Evolutionary conservation across 2,888 invertebrate genomes (phyloP).

Genomic region (Anoncus sp.): DNA sequence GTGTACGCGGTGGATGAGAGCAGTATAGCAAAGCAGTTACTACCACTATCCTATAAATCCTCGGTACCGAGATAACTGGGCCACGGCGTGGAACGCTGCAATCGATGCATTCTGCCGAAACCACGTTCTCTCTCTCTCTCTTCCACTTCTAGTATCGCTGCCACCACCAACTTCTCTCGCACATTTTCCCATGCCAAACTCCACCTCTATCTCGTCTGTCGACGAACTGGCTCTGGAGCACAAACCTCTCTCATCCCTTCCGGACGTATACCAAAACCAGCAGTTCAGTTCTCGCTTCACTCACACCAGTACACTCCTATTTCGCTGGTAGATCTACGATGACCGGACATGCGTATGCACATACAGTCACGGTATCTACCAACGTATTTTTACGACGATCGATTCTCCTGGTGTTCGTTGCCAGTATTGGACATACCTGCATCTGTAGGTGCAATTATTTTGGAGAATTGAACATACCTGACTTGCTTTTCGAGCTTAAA

Average conservation of each 20-base stretch:
- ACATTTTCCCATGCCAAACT: conserved; percentile 38
- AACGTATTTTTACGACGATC: conserved; percentile 10
- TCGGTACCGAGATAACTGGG: conserved; percentile 71
- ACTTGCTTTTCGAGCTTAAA: conserved; percentile 3
- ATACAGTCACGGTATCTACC: neutral
- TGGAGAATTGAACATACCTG: neutral
- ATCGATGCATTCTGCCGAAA: conserved; percentile 76
- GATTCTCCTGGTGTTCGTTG: conserved; percentile 9
- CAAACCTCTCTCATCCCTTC: conserved; percentile 25
- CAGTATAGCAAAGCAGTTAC: conserved; percentile 9
- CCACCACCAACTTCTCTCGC: conserved; percentile 57
- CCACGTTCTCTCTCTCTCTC: conserved; percentile 67
- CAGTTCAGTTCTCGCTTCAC: conserved; percentile 21
- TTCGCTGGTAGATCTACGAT: conserved; percentile 21
- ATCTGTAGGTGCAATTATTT: conserved; percentile 3
- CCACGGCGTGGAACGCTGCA: conserved; percentile 67
- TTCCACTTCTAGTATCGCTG: conserved; percentile 65
- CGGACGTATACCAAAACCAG: conserved; percentile 19
- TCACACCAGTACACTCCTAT: conserved; percentile 10
- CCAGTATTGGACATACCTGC: conserved; percentile 1
- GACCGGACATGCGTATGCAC: neutral
- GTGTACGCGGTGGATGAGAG: conserved; percentile 59
- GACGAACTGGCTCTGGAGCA: conserved; percentile 40
- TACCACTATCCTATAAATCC: conserved; percentile 56
- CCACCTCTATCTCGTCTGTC: conserved; percentile 30